Percentiles rank a stretch among this genome's conserved stretches.
Conservation (phyloP, 2,797 vertebrate genomes). For the Dromococcyx pavoninus region DNA sequence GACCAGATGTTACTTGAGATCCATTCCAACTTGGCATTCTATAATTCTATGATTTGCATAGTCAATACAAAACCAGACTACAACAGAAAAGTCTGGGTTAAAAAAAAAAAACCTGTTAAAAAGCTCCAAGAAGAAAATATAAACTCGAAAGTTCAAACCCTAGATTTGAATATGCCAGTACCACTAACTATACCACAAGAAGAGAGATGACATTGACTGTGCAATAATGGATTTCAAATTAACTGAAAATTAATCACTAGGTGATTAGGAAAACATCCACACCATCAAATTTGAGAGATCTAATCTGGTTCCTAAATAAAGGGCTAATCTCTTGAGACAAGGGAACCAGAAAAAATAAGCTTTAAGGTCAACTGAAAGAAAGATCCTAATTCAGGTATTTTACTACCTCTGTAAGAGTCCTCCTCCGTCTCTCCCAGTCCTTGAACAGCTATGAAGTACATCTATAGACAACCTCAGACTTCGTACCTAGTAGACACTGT, state of each 20-base stretch:
- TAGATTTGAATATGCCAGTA: neutral
- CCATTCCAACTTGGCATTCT: too few species aligned
- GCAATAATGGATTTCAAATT: neutral
- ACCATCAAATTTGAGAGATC: neutral
- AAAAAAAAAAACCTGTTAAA: neutral
- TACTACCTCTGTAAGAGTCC: neutral
- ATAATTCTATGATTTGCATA: neutral
- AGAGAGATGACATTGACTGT: neutral
- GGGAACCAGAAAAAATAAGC: neutral
- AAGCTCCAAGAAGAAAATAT: neutral
- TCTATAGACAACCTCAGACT: neutral
- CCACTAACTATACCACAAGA: neutral
- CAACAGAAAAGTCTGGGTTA: neutral
- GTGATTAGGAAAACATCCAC: slow-evolving; percentile 7
- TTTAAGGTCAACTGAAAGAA: neutral
- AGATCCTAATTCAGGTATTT: neutral
- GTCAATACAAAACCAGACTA: neutral
- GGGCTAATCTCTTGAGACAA: neutral
- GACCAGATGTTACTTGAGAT: too few species aligned
- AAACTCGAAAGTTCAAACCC: neutral
- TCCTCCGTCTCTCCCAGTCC: neutral
- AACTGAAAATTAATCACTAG: slow-evolving; percentile 26
- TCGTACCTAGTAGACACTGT: neutral
- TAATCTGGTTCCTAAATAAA: slow-evolving; percentile 42
- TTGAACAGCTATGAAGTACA: neutral